phyloP scores from a whole-genome alignment of 2,888 invertebrate species.

The Phoenoteleia sp. region DNA sequence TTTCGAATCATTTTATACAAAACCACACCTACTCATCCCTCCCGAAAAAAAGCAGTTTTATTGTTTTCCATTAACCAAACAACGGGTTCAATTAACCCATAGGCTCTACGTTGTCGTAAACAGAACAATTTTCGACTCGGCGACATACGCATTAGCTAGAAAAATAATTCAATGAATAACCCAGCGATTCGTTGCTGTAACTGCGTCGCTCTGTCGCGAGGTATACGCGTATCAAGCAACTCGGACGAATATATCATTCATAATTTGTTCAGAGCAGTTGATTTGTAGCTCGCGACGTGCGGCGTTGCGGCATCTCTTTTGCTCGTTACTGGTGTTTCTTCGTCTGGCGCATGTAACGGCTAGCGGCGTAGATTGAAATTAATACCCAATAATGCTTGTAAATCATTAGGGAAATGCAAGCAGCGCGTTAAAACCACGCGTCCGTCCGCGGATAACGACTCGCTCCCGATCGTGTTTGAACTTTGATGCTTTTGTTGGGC shows the following conservation, averaged over 20 bases:
- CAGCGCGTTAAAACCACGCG: conserved; percentile 71
- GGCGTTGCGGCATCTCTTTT: conserved; percentile 83
- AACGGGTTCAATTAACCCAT: too few relatives aligned
- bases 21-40: too few relatives aligned
- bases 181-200: conserved; percentile 15
- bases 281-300: conserved; percentile 85
- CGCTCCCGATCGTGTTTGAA: conserved; percentile 62
- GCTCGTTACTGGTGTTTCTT: conserved; percentile 73
- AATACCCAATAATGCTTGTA: conserved; percentile 86
- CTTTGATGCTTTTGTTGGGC: conserved; percentile 70
- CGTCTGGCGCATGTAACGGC: conserved; percentile 79
- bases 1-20: too few relatives aligned
- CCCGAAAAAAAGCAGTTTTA: too few relatives aligned
- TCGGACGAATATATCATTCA: conserved; percentile 86
- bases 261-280: conserved; percentile 86
- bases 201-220: conserved; percentile 68
- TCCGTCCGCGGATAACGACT: conserved; percentile 76
- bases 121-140: conserved; percentile 9
- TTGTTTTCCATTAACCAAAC: too few relatives aligned
- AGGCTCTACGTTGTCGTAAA: too few relatives aligned
- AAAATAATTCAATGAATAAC: conserved; percentile 42
- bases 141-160: conserved; percentile 25
- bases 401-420: conserved; percentile 84
- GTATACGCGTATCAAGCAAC: conserved; percentile 84
- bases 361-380: conserved; percentile 85